phyloP scores from a whole-genome alignment of 2,888 invertebrate species.

The Steinernema hermaphroditum region DNA sequence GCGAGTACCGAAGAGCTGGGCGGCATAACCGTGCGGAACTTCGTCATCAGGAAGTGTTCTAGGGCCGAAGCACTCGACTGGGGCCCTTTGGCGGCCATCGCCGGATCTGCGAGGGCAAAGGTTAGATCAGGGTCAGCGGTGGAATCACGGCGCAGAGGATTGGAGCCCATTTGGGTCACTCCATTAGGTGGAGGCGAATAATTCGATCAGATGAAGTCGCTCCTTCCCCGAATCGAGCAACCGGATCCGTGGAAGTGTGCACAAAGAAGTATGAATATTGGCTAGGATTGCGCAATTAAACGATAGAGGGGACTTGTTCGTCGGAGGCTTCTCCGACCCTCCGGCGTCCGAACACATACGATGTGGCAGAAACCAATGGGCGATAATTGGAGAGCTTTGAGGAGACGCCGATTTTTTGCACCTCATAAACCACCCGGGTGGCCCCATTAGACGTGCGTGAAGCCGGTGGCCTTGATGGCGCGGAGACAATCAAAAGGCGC shows the following conservation, averaged over 20 bases:
- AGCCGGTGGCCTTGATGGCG: conserved; percentile 10
- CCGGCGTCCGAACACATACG: background rate
- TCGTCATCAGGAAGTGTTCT: conserved; percentile 21
- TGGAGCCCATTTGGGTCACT: conserved; percentile 8
- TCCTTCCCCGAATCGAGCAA: too few relatives aligned
- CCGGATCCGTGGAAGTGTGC: background rate
- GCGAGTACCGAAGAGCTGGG: background rate
- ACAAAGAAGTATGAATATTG: background rate
- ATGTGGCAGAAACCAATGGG: background rate
- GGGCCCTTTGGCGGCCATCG: conserved; percentile 7
- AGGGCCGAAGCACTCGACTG: background rate
- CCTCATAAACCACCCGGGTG: conserved; percentile 21
- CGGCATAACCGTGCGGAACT: conserved; percentile 13
- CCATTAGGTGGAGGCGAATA: background rate
- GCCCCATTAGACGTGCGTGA: conserved; percentile 20
- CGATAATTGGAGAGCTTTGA: background rate
- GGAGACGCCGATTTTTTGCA: background rate
- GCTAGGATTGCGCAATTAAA: conserved; percentile 17
- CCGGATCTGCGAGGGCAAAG: too few relatives aligned
- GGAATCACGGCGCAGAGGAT: background rate
- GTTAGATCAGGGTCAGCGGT: background rate
- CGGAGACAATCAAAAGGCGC: background rate
- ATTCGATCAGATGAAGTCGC: conserved; percentile 7
- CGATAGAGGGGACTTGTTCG: conserved; percentile 1
- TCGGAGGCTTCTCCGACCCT: background rate